Percentiles rank a stretch among this genome's conserved stretches.
phyloP scores from a whole-genome alignment of 2,888 invertebrate genomes.

The Folsomia manolachei region DNA sequence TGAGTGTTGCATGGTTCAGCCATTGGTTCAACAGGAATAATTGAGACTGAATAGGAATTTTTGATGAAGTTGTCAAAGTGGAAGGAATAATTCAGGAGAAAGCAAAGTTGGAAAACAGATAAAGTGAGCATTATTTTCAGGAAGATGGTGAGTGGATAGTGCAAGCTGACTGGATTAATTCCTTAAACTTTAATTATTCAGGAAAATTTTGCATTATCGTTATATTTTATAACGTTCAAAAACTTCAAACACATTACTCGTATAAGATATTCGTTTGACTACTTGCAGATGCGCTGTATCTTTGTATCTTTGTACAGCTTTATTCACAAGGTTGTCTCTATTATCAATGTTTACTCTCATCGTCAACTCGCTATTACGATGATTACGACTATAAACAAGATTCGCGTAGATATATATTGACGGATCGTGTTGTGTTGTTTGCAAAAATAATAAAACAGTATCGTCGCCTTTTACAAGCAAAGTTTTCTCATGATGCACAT shows the following conservation, averaged over 20 bases:
- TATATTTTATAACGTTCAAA: not conserved
- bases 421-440: not conserved
- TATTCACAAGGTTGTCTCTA: too few species aligned
- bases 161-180: not conserved
- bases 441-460: not conserved
- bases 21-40: too few species aligned
- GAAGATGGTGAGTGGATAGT: not conserved
- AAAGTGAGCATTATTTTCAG: too few species aligned
- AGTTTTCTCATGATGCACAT: constrained; percentile 7
- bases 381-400: too few species aligned
- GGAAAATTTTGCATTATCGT: not conserved
- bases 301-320: too few species aligned
- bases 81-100: not conserved
- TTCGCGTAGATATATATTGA: too few species aligned
- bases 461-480: not conserved
- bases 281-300: too few species aligned
- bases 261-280: too few species aligned
- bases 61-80: not conserved
- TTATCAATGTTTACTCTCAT: not conserved
- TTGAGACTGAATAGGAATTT: not conserved
- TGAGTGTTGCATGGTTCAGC: too few species aligned
- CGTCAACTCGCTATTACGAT: too few species aligned
- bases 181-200: not conserved
- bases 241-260: not conserved
- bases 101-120: not conserved